Conservation (phyloP, 2,113 vertebrate genomes). For the Macaca mulatta region DNA sequence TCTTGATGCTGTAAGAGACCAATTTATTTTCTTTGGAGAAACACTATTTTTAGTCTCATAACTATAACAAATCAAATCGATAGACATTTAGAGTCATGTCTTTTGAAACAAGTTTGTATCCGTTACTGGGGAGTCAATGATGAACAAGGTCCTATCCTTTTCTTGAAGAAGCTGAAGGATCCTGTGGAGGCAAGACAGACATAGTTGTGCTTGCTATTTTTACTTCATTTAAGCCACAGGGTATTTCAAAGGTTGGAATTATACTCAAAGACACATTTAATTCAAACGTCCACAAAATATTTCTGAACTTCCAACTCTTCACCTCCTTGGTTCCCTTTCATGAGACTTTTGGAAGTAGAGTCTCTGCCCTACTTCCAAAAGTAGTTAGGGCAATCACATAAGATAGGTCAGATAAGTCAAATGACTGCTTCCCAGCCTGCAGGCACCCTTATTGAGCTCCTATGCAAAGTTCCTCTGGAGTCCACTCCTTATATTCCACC, state of each 20-base stretch:
- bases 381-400: background rate
- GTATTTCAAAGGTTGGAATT: background rate
- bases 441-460: background rate
- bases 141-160: background rate
- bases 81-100: background rate
- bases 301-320: background rate
- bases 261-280: background rate
- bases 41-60: background rate
- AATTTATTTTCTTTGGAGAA: background rate
- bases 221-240: background rate
- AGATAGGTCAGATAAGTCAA: background rate
- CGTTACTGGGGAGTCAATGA: background rate
- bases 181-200: background rate
- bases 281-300: background rate
- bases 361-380: background rate
- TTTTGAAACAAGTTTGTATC: background rate
- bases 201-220: background rate
- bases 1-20: background rate
- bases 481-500: too few relatives aligned
- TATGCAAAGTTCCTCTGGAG: fast-evolving
- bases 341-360: background rate
- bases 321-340: background rate
- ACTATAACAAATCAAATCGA: background rate
- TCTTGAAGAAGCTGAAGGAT: background rate
- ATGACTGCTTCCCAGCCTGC: background rate